Percentiles rank a stretch among this genome's conserved stretches.
phyloP scores from a whole-genome alignment of 2,888 invertebrate genomes.

The Zonitis immaculata region DNA sequence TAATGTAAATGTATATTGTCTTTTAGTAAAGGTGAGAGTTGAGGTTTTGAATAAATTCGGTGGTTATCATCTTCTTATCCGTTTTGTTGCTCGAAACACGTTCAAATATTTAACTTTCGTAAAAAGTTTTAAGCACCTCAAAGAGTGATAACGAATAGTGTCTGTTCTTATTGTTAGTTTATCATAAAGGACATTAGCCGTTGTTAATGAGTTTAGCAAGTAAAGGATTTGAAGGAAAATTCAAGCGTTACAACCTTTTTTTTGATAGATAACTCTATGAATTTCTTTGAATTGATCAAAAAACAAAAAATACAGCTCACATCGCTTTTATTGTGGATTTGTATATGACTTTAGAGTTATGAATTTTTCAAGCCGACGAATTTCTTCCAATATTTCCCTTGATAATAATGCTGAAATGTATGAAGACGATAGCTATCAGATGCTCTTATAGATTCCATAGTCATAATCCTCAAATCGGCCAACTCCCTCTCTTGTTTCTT shows the following conservation, averaged over 20 bases:
- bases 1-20: conserved; percentile 46
- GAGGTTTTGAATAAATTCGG: conserved; percentile 42
- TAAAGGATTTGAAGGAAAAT: too few relatives aligned
- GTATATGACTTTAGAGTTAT: neutral
- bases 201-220: too few relatives aligned
- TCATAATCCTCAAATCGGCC: conserved; percentile 10
- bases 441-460: neutral
- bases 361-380: neutral
- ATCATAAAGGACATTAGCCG: too few relatives aligned
- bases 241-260: too few relatives aligned
- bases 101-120: conserved; percentile 42
- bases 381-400: neutral
- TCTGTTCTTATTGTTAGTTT: neutral
- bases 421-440: neutral
- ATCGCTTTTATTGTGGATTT: too few relatives aligned
- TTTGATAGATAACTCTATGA: too few relatives aligned
- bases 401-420: neutral
- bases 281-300: too few relatives aligned
- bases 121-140: conserved; percentile 33
- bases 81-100: conserved; percentile 36
- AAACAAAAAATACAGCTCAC: too few relatives aligned
- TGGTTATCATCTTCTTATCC: conserved; percentile 39
- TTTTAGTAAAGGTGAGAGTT: conserved; percentile 40
- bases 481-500: too few relatives aligned
- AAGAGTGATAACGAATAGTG: conserved; percentile 17